Base-by-base conservation (phyloP, 2,797 vertebrate species). In the Phylloscopus collybita region DNA sequence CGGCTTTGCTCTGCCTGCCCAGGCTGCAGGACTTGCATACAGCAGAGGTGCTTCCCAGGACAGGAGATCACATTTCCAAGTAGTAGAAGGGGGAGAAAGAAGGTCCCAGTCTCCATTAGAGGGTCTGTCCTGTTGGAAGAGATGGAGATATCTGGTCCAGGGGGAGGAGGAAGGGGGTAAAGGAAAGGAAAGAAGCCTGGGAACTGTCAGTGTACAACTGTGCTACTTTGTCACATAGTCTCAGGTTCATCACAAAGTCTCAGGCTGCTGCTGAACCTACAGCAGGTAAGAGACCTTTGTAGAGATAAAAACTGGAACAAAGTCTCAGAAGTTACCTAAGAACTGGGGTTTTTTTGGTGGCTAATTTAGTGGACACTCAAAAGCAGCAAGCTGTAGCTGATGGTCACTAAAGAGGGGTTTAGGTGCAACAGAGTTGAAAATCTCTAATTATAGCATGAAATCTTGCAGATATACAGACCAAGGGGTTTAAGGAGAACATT, bases 371-470 rank as follows among this genome's bases (percentile, higher is more conserved):
- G 50, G 80, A 76, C n/a, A 79, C 88, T 72, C 88, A 83, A 53
- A 92, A 94, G 88, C 82, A 56, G 44, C 90, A 61, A 74, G 86
- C 80, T 91, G 69, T 93, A 93, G 65, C 85, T 67, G 79, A 69
- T 83, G 84, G 65, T 81, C 62, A 79, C 57, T 34, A 26, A 93
- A 91, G 54, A 59, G 27, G 13, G 4, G 2, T 59, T 59, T 56
- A 13, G 21, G 38, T 38, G 25, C 57, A 17, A 9, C 49, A 1
- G 10, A 53, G 36, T 16, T 86, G n/a, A 47, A 84, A 64, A 23
- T 53, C 23, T 88, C 40, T 15, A 19, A 27, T 66, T 70, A 17
- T 4, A 60, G 30, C 42, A 57, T 50, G 44, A 45, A 71, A 40
- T 80, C 66, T 71, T 8, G 1, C 7, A 70, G 8, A 13, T 10